Evolutionary conservation across 2,888 invertebrate species (phyloP).

Genomic region (Agriopis leucophaearia): DNA sequence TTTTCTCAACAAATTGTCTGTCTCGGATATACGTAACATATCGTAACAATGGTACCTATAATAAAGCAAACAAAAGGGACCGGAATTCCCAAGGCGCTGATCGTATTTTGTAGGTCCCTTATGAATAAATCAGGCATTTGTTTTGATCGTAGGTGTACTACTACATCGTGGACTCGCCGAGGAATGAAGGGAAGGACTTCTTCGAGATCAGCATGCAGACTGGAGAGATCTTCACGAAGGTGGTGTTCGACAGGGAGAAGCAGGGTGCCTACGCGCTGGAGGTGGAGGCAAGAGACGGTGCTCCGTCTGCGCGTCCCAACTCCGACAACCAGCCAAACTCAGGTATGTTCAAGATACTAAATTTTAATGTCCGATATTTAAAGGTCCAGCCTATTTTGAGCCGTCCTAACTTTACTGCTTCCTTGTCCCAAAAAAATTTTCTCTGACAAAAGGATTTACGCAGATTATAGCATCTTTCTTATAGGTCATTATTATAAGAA

Average conservation of each 20-base stretch:
- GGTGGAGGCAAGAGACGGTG: conserved; percentile 98
- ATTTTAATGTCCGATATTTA: not conserved
- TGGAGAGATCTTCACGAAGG: conserved; percentile 97
- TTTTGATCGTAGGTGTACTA: conserved; percentile 92
- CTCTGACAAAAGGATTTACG: conserved; percentile 23
- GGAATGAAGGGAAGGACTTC: conserved; percentile 97
- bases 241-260: conserved; percentile 98
- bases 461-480: conserved; percentile 5
- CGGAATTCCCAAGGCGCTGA: conserved; percentile 55
- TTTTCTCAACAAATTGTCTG: conserved; percentile 45
- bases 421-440: conserved; percentile 37
- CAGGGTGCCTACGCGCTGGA: conserved; percentile 98
- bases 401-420: conserved; percentile 24
- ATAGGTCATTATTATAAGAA: conserved; percentile 1
- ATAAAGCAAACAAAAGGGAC: conserved; percentile 56
- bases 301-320: conserved; percentile 97
- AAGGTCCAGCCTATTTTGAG: conserved; percentile 16
- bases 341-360: conserved; percentile 85
- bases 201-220: conserved; percentile 98
- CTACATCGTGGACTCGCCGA: conserved; percentile 95
- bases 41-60: conserved; percentile 47
- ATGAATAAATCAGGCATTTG: conserved; percentile 59
- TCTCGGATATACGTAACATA: conserved; percentile 44
- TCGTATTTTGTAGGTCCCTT: conserved; percentile 54
- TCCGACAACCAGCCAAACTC: conserved; percentile 98